phyloP scores from a whole-genome alignment of 1,140 invertebrate species.

The Brachionus angularis region DNA sequence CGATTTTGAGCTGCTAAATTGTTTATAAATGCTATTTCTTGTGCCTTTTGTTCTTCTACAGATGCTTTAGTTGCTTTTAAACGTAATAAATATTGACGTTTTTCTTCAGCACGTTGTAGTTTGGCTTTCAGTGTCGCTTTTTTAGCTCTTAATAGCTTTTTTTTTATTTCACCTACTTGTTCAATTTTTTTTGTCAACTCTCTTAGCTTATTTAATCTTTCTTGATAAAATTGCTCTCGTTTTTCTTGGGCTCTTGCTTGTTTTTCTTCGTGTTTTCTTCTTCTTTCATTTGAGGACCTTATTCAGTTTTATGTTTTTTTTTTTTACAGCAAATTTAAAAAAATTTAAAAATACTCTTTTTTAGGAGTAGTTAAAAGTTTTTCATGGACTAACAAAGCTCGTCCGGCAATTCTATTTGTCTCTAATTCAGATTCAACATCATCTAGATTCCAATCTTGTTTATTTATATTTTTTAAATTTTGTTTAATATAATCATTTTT shows the following conservation, averaged over 20 bases:
- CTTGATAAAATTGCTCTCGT: slow-evolving; percentile 71
- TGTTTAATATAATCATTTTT: background rate
- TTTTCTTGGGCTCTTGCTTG: slow-evolving; percentile 70
- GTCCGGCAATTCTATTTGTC: slow-evolving; percentile 69
- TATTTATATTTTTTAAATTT: background rate
- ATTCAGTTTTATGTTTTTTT: no score
- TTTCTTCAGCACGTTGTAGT: slow-evolving; percentile 82
- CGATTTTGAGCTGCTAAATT: slow-evolving; percentile 90
- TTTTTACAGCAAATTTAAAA: background rate
- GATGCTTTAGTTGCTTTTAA: slow-evolving; percentile 88
- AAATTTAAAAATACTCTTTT: slow-evolving; percentile 63
- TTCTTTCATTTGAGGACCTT: slow-evolving; percentile 50
- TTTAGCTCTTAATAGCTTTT: slow-evolving; percentile 76
- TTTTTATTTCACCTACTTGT: slow-evolving; percentile 81
- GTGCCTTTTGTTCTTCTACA: slow-evolving; percentile 85
- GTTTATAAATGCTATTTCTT: slow-evolving; percentile 86
- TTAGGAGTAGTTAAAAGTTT: slow-evolving; percentile 84
- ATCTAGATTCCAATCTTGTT: no score
- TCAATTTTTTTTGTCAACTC: slow-evolving; percentile 73
- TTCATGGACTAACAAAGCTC: slow-evolving; percentile 82
- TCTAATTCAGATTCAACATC: slow-evolving; percentile 61
- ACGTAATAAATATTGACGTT: slow-evolving; percentile 72
- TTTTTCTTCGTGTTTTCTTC: slow-evolving; percentile 65
- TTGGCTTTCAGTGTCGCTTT: slow-evolving; percentile 76
- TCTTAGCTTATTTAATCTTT: slow-evolving; percentile 77